phyloP scores from a whole-genome alignment of 2,797 vertebrate species.

The Tapirus indicus region DNA sequence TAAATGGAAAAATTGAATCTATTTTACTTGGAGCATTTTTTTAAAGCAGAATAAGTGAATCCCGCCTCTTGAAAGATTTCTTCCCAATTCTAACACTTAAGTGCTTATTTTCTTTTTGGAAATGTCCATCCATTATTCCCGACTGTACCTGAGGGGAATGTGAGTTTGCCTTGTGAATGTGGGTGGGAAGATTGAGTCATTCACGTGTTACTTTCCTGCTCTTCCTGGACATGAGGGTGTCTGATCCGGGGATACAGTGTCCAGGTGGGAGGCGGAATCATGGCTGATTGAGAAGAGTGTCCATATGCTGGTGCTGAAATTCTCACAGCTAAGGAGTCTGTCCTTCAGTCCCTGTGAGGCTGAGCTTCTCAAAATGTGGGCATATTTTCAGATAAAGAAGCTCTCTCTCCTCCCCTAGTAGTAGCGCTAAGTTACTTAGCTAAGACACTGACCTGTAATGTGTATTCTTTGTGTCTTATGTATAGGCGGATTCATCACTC shows the following conservation, averaged over 20 bases:
- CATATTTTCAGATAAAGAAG: constrained; percentile 5
- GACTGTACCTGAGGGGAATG: background rate
- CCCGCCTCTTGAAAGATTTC: constrained; percentile 57
- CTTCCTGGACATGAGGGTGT: background rate
- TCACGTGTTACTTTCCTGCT: background rate
- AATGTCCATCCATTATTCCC: constrained; percentile 31
- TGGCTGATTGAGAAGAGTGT: background rate
- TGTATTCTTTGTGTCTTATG: background rate
- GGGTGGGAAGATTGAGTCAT: background rate
- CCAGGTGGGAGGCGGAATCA: background rate
- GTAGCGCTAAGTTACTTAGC: background rate
- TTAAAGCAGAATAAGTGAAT: constrained; percentile 55
- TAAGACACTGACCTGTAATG: background rate
- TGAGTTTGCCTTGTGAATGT: constrained; percentile 7
- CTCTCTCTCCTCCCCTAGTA: background rate
- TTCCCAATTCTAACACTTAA: constrained; percentile 43
- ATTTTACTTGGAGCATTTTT: constrained; percentile 53
- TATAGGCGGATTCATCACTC: background rate
- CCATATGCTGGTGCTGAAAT: background rate
- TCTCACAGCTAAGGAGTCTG: background rate
- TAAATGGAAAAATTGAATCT: constrained; percentile 47
- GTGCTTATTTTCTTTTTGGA: constrained; percentile 52
- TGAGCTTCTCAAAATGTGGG: background rate
- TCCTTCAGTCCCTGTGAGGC: background rate
- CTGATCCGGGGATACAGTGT: background rate